Conservation (phyloP, 2,888 invertebrate species). For the Cryptophagus acutangulus region DNA sequence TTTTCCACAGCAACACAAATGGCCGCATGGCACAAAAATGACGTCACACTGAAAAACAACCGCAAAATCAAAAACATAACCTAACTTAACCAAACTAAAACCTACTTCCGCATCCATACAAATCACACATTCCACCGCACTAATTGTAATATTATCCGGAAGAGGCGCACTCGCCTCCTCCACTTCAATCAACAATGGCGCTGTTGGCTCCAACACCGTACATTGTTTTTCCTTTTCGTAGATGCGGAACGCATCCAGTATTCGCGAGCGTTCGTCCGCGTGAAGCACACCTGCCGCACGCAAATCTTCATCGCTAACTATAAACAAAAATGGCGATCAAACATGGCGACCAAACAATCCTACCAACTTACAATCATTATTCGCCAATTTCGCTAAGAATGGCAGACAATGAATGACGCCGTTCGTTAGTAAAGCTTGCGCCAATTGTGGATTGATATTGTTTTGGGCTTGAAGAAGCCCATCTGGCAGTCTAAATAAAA, state of each 20-base stretch:
- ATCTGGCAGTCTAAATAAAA: constrained; percentile 55
- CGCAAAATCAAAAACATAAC: neutral
- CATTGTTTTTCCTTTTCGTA: constrained; percentile 48
- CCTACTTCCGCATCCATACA: constrained; percentile 72
- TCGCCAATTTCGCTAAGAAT: constrained; percentile 60
- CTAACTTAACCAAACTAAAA: neutral
- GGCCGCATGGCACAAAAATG: constrained; percentile 83
- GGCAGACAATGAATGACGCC: constrained; percentile 74
- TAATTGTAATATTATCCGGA: constrained; percentile 42
- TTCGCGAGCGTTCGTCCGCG: constrained; percentile 55
- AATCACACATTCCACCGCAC: constrained; percentile 70
- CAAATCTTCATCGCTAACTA: constrained; percentile 52
- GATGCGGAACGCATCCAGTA: constrained; percentile 59
- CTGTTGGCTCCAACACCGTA: constrained; percentile 32
- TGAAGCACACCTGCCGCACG: constrained; percentile 55
- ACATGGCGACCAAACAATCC: neutral
- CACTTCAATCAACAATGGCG: constrained; percentile 25
- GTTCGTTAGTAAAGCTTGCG: constrained; percentile 64
- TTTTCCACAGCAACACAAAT: constrained; percentile 72
- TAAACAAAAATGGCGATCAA: constrained; percentile 7
- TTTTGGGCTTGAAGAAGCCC: constrained; percentile 58
- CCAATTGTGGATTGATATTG: constrained; percentile 61
- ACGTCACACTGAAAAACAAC: constrained; percentile 60
- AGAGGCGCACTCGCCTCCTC: constrained; percentile 41
- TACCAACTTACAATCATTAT: constrained; percentile 47